A percentile compares a stretch with the other conserved stretches of the same genome.
phyloP scores from a whole-genome alignment of 2,797 vertebrate species.

The Chrosomus eos region DNA sequence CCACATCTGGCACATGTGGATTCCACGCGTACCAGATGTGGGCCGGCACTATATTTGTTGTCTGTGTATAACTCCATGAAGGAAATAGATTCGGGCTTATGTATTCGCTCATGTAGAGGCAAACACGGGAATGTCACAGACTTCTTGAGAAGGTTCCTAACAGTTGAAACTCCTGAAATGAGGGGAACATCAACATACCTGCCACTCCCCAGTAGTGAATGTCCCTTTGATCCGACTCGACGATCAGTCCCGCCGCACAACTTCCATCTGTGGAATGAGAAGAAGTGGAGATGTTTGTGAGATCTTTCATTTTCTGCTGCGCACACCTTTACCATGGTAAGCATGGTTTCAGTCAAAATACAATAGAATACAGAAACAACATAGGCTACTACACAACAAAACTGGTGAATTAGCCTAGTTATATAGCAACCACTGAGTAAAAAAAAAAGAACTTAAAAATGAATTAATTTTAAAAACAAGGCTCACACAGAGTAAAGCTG shows the following conservation, averaged over 20 bases:
- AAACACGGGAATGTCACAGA: not conserved
- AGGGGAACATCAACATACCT: slow-evolving; percentile 44
- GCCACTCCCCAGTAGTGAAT: slow-evolving; percentile 32
- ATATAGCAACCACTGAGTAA: not conserved
- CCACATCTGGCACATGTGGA: no score
- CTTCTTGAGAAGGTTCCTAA: not conserved
- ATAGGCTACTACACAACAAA: no score
- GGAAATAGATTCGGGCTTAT: not conserved
- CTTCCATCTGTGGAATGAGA: slow-evolving; percentile 74
- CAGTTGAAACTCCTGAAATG: not conserved
- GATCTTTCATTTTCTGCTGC: not conserved
- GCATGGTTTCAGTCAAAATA: no score
- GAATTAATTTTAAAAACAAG: no score
- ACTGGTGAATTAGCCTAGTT: not conserved
- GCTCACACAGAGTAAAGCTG: not conserved
- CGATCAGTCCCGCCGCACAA: slow-evolving; percentile 57
- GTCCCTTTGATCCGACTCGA: slow-evolving; percentile 65
- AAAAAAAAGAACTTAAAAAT: no score
- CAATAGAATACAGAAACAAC: not conserved
- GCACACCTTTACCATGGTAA: not conserved
- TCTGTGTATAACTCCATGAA: not conserved
- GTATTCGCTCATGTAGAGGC: not conserved
- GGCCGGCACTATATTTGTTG: no score
- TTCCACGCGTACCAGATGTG: no score
- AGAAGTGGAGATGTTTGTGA: slow-evolving; percentile 23